Conservation (phyloP, 2,797 vertebrate species). For the Sarcoramphus papa region DNA sequence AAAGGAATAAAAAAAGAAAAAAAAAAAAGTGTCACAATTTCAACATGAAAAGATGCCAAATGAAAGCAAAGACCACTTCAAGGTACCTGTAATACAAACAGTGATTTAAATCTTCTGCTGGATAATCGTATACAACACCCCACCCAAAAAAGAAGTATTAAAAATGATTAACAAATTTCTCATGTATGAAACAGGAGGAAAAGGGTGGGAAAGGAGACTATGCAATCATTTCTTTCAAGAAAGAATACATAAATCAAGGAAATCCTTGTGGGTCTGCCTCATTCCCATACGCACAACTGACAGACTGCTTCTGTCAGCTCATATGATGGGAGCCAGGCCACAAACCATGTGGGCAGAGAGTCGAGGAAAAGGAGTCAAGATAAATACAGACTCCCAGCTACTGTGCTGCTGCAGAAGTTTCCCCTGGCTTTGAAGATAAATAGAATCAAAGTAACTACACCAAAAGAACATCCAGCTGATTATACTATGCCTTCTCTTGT, state of each 20-base stretch:
- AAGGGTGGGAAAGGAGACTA: not conserved
- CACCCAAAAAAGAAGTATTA: not conserved
- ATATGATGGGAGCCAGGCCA: not conserved
- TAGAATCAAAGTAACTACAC: not conserved
- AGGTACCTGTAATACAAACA: not conserved
- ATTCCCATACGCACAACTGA: not conserved
- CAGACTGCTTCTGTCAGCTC: not conserved
- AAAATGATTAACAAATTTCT: not conserved
- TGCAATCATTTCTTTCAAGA: not conserved
- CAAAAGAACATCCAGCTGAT: not conserved
- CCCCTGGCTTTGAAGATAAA: not conserved
- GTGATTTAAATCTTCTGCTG: not conserved
- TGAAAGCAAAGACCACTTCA: not conserved
- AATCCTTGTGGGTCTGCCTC: not conserved
- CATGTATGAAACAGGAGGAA: not conserved
- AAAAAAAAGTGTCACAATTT: not conserved
- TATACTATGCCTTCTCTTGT: not conserved
- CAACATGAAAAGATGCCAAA: not conserved
- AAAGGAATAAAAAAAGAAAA: not conserved
- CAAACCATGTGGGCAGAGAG: accelerated
- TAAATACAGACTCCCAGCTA: not conserved
- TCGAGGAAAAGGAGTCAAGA: not conserved
- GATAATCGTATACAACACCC: not conserved
- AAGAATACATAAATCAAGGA: not conserved
- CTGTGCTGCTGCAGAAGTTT: not conserved